Percentiles rank a stretch among this genome's conserved stretches.
Conservation (phyloP, 2,113 vertebrate species). For the Nothoprocta perdicaria region DNA sequence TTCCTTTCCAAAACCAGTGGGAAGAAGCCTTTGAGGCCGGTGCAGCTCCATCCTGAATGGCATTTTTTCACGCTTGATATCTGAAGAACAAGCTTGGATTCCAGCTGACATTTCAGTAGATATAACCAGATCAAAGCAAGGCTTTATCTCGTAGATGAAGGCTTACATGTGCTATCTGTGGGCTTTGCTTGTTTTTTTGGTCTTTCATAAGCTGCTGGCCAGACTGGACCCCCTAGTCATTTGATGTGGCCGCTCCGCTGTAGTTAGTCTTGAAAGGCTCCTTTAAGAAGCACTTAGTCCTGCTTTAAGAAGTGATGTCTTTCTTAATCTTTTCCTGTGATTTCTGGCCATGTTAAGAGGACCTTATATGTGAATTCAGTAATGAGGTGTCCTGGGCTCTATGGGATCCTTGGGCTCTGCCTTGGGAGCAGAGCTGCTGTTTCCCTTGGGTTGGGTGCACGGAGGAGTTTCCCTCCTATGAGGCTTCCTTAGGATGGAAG, state of each 20-base stretch:
- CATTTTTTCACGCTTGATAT: neutral
- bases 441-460: neutral
- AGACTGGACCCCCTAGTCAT: neutral
- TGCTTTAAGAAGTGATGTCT: neutral
- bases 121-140: slow-evolving; percentile 11
- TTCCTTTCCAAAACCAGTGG: neutral
- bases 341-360: neutral
- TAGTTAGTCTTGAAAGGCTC: neutral
- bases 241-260: neutral
- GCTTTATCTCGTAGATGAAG: neutral
- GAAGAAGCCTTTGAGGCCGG: neutral
- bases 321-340: no score
- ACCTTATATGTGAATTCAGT: neutral
- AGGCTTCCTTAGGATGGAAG: fast-evolving
- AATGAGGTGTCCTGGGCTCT: no score
- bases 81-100: neutral
- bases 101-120: neutral
- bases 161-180: neutral
- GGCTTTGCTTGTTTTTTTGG: neutral
- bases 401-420: fast-evolving
- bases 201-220: neutral
- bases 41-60: neutral
- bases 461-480: fast-evolving
- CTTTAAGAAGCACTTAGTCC: neutral
- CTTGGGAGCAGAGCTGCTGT: neutral